Conservation (phyloP, 2,888 invertebrate genomes). For the Stegophylla sp. region DNA sequence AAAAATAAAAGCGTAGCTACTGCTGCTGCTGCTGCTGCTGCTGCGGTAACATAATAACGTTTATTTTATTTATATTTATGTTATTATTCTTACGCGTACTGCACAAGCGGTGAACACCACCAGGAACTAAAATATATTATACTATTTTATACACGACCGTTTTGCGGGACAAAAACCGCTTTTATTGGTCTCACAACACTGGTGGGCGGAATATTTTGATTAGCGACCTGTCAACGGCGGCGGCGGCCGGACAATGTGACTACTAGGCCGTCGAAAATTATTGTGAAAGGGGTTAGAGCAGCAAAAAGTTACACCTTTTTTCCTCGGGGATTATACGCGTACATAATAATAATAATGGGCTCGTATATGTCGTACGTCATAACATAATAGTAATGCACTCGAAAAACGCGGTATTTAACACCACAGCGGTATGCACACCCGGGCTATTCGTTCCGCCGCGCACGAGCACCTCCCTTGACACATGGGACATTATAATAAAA, state of each 20-base stretch:
- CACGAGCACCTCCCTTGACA: too few species aligned
- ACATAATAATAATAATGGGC: slow-evolving; percentile 12
- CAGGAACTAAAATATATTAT: background rate
- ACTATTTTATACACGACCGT: slow-evolving; percentile 4
- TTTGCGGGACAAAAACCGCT: slow-evolving; percentile 45
- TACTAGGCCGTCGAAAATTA: slow-evolving; percentile 25
- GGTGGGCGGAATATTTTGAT: slow-evolving; percentile 59
- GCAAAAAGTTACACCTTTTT: slow-evolving; percentile 57
- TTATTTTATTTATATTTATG: slow-evolving; percentile 58
- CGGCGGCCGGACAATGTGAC: slow-evolving; percentile 38
- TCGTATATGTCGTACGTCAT: background rate
- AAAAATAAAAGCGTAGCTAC: slow-evolving; percentile 53
- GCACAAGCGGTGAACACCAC: background rate
- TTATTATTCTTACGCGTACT: slow-evolving; percentile 18
- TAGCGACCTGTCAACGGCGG: slow-evolving; percentile 55
- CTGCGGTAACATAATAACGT: slow-evolving; percentile 45
- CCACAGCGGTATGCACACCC: background rate
- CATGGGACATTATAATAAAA: too few species aligned
- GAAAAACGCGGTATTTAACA: slow-evolving; percentile 59
- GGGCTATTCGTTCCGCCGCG: too few species aligned
- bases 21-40: too few species aligned
- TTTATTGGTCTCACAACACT: slow-evolving; percentile 53
- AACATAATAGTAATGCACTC: slow-evolving; percentile 32
- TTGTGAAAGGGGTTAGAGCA: slow-evolving; percentile 48
- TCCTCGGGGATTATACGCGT: slow-evolving; percentile 30